Evolutionary conservation across 2,113 vertebrate genomes (phyloP), one percentile per base, ranked within the genome.

Genomic region (Aptenodytes patagonicus): DNA sequence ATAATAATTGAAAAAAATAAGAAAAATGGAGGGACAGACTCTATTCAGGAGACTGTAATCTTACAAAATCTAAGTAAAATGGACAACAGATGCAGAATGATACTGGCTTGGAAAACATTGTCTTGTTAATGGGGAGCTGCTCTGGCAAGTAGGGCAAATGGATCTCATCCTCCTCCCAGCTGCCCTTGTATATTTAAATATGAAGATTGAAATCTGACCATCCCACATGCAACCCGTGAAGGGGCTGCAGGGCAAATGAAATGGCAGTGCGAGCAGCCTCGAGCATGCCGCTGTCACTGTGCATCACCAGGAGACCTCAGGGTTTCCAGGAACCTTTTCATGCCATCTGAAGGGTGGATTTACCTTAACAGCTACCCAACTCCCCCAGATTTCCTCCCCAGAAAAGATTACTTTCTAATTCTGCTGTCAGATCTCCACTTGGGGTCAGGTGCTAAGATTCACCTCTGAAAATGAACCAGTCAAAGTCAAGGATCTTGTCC

Each of bases 281-380:
- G 0, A 64, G 29, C 20, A 57, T 0, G 0, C 6, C 1, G 0
- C 42, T 58, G 31, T 42, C n/a, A 25, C 21, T 55, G 13, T 40
- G 26, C 28, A 60, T 46, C 28, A 64, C 6, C 19, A 49, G 46
- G 46, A 44, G 24, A 66, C 18, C 17, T 69, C 51, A 47, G 11
- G 13, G 13, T n/a, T 51, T 42, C 38, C n/a, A 22, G 38, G 16
- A 80, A 11, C 19, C 8, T 16, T 85, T 72, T 38, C 18, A 8
- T 36, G 19, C 7, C 8, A 29, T 25, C 38, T 36, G 40, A 65
- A 32, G 29, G 15, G 9, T 0, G 1, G 11, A 42, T 29, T 44
- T 71, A 54, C 34, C 5, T 69, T 31, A 38, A 34, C 14, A 58
- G 15, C 4, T 54, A 36, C 28, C 9, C 29, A 85, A 1, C 3